A percentile compares a stretch with the other conserved stretches of the same genome.
phyloP scores from a whole-genome alignment of 2,888 invertebrate species.

The Temnothorax unifasciatus region DNA sequence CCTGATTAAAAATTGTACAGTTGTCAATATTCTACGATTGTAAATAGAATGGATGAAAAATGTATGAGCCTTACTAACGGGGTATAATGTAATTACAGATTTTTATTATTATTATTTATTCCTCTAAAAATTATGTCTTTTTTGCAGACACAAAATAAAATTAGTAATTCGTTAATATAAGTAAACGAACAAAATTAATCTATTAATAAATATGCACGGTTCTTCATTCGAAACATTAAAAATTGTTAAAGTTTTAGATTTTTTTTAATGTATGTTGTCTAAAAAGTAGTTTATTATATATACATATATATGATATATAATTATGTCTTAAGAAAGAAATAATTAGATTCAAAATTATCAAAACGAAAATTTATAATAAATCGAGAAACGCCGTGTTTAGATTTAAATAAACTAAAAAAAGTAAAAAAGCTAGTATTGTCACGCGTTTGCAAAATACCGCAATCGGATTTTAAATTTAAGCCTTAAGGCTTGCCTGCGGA shows the following conservation, averaged over 20 bases:
- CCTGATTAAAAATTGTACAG: slow-evolving; percentile 66
- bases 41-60: background rate
- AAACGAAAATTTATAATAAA: background rate
- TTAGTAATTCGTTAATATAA: background rate
- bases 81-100: no score
- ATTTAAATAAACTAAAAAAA: background rate
- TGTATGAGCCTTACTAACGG: background rate
- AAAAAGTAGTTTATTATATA: background rate
- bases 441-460: slow-evolving; percentile 2
- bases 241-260: background rate
- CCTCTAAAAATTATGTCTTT: background rate
- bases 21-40: slow-evolving; percentile 8
- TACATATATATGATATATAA: background rate
- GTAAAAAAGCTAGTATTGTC: background rate
- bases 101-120: background rate
- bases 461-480: slow-evolving; percentile 40
- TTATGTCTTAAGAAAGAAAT: background rate
- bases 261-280: background rate
- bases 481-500: background rate
- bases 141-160: background rate
- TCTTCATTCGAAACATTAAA: background rate
- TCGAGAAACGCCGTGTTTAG: background rate
- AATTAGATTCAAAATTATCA: background rate
- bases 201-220: background rate
- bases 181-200: background rate